Evolutionary conservation across 2,113 vertebrate species (phyloP).

Genomic region (Chamaetylas fuelleborni): DNA sequence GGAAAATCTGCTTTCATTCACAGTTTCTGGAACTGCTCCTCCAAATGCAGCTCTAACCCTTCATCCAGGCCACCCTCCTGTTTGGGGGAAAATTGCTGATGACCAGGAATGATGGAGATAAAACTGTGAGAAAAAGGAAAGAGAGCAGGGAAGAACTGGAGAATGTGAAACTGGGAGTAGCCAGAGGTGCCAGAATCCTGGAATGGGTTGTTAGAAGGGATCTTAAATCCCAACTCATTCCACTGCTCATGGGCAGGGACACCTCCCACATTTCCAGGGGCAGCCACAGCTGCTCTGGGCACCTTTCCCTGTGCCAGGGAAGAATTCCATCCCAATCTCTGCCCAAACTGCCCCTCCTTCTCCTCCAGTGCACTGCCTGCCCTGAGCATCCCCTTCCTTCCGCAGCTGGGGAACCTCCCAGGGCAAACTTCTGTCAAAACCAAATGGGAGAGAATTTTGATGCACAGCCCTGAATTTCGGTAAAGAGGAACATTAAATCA

Average conservation of each 20-base stretch:
- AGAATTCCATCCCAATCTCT: background rate
- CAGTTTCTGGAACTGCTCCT: background rate
- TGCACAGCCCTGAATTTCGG: accelerated
- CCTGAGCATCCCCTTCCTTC: accelerated
- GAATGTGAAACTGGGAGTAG: background rate
- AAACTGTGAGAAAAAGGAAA: background rate
- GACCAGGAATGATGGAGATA: background rate
- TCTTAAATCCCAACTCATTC: background rate
- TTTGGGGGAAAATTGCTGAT: background rate
- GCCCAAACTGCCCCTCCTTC: background rate
- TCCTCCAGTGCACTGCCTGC: background rate
- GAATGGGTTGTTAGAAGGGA: background rate
- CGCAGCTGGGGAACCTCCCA: accelerated
- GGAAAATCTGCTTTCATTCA: background rate
- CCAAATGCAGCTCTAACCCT: accelerated
- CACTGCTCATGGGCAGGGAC: background rate
- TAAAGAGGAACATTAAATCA: accelerated
- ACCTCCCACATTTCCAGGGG: background rate
- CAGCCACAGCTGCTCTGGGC: background rate
- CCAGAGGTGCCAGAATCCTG: background rate
- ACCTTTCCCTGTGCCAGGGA: background rate
- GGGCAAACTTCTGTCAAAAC: background rate
- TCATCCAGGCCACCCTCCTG: background rate
- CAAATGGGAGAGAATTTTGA: accelerated
- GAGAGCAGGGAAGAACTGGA: background rate